Conservation (phyloP, 2,888 invertebrate genomes). For the Xanthorhoe designata region DNA sequence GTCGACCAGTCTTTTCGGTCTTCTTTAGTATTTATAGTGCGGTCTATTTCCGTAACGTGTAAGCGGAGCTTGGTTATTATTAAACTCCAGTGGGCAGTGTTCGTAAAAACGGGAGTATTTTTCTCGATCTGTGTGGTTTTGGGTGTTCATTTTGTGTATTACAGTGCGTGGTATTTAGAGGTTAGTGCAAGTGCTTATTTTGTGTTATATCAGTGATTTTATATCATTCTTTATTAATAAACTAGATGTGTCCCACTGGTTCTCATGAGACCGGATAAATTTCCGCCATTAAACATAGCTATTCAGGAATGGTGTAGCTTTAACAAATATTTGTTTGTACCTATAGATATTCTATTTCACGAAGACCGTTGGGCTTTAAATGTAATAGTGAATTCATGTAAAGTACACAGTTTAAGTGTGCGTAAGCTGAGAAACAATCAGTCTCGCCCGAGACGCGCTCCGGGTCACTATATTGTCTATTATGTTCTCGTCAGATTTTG, state of each 20-base stretch:
- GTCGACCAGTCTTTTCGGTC: conserved; percentile 7
- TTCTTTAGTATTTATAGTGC: conserved; percentile 13
- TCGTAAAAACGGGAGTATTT: conserved; percentile 3
- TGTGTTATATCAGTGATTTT: background rate
- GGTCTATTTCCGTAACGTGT: conserved; percentile 28
- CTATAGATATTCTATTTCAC: no score
- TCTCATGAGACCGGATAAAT: background rate
- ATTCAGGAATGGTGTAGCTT: background rate
- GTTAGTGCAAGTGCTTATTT: background rate
- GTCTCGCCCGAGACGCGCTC: no score
- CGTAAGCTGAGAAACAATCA: no score
- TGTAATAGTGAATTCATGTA: no score
- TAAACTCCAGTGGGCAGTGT: conserved; percentile 30
- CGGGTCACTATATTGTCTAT: no score
- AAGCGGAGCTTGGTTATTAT: conserved; percentile 28
- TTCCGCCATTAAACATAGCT: background rate
- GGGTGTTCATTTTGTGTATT: background rate
- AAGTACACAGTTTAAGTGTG: no score
- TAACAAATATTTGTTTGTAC: background rate
- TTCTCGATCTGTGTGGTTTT: conserved; percentile 8
- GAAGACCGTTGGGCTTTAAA: no score
- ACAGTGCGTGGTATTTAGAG: background rate
- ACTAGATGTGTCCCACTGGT: background rate
- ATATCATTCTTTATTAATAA: background rate
- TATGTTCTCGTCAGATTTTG: no score